Evolutionary conservation across 2,113 vertebrate species (phyloP).

Genomic region (Tetrao urogallus): DNA sequence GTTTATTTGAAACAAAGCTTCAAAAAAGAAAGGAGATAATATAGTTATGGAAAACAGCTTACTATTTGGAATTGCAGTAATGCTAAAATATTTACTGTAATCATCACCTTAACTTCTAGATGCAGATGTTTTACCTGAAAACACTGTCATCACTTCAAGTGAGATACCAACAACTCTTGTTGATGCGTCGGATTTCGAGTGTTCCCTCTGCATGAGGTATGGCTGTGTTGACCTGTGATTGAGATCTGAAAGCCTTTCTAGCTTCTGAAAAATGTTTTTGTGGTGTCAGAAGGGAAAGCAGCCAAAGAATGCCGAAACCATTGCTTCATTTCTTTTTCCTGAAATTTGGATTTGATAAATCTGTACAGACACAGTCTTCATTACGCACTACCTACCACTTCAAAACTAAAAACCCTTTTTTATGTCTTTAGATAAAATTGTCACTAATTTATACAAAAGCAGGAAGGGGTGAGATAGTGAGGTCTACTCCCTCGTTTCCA

Average conservation of each 20-base stretch:
- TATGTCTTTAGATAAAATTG: neutral
- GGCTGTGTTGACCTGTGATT: neutral
- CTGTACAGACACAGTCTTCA: neutral
- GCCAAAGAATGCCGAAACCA: neutral
- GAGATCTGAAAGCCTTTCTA: neutral
- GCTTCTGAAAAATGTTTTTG: neutral
- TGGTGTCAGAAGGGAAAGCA: neutral
- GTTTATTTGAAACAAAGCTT: neutral
- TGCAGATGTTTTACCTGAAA: slow-evolving; percentile 53
- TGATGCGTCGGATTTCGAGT: slow-evolving; percentile 90
- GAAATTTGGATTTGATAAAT: neutral
- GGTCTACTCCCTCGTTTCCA: neutral
- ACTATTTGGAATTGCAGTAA: neutral
- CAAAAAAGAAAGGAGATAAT: neutral
- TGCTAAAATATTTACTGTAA: neutral
- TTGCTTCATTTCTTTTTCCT: neutral
- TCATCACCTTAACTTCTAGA: slow-evolving; percentile 71
- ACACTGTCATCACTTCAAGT: slow-evolving; percentile 1
- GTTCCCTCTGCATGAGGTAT: slow-evolving; percentile 95
- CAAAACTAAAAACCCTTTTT: neutral
- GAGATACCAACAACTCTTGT: slow-evolving; percentile 77
- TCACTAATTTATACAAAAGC: neutral
- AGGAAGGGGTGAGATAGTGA: neutral
- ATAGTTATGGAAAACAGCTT: neutral
- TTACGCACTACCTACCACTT: neutral